Conservation (phyloP, 1,140 invertebrate genomes). For the Orussus abietinus region DNA sequence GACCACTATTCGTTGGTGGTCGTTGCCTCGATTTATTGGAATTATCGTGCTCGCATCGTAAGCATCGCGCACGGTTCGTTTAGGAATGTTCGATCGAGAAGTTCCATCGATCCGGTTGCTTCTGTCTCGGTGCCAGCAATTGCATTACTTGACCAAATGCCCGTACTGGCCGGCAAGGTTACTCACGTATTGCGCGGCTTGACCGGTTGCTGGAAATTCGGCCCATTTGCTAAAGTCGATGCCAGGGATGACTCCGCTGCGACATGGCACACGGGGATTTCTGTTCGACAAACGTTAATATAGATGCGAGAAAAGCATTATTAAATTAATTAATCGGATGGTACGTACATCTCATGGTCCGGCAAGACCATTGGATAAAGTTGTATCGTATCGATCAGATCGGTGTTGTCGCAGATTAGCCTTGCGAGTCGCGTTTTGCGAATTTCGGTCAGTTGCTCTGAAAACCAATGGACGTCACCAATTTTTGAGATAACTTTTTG, state of each 20-base stretch:
- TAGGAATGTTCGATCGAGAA: too few relatives aligned
- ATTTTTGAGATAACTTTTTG: too few relatives aligned
- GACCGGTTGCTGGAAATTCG: constrained; percentile 57
- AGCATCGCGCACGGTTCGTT: too few relatives aligned
- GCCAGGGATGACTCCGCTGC: constrained; percentile 77
- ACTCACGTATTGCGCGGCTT: constrained; percentile 63
- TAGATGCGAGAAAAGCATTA: constrained; percentile 11
- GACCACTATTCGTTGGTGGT: too few relatives aligned
- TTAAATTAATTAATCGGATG: constrained; percentile 5
- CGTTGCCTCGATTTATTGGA: too few relatives aligned
- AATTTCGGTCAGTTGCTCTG: constrained; percentile 86
- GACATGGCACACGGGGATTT: constrained; percentile 85
- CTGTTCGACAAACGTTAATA: constrained; percentile 51
- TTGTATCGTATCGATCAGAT: constrained; percentile 88
- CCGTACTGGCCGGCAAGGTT: constrained; percentile 57
- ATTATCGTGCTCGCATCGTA: too few relatives aligned
- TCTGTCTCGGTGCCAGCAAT: too few relatives aligned
- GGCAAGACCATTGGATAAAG: constrained; percentile 89
- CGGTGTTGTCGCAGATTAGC: constrained; percentile 93
- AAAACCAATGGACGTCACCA: constrained; percentile 25
- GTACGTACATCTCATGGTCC: constrained; percentile 84
- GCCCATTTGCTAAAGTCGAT: constrained; percentile 88
- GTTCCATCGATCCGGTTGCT: too few relatives aligned
- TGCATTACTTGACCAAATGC: constrained; percentile 56
- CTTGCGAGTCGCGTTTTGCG: constrained; percentile 80